Evolutionary conservation across 2,797 vertebrate species (phyloP), one percentile per base, ranked within the genome.

Genomic region (Trematomus bernacchii): DNA sequence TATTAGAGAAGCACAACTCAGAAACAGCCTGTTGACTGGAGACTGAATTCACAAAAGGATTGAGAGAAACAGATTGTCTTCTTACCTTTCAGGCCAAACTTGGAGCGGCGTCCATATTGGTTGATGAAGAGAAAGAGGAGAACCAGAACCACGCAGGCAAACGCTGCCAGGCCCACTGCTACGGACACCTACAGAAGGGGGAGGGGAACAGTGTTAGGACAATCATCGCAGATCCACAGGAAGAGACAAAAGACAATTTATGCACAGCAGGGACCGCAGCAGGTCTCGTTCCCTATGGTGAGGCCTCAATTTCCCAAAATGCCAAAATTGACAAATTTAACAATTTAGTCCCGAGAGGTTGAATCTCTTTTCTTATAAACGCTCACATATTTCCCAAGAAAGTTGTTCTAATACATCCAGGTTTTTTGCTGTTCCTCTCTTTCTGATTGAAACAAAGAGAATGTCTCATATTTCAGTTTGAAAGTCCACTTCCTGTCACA

Each of bases 61-160:
- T 37, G 33, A 50, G 15, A 44, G 27, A 27, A 18, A 37, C 1
- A 23, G 14, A 50, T 3, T 7, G 13, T 9, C 14, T 46, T 44
- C 81, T 76, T 96, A 99, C 98, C 98, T 96, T 99, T 99, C 96
- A 99, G 97, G 69, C 96, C 97, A 79, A 99, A 99, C 90, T 99
- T 99, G 76, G 98, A 99, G 48, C 95, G 95, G 8, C 96, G 95
- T 72, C 97, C 96, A 16, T 98, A 99, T 87, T 99, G 99, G 95
- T 98, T 98, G 94, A 99, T 96, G 92, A 99, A 95, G 65, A 99
- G 95, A 59, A 98, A 97, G 67, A 99, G 96, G 73, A 98, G 91
- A 58, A 98, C 94, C 77, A 99, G 87, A 80, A 98, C 94, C 70
- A 99, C 95, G 19, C 98, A 97, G 62, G 96, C 97, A 52, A 99